A percentile compares a stretch with the other conserved stretches of the same genome.
These are phyloP conservation scores for Megaceryle maxima DNA, from an alignment of 2,113 vertebrate species.

Conservation along the genomic window DNA sequence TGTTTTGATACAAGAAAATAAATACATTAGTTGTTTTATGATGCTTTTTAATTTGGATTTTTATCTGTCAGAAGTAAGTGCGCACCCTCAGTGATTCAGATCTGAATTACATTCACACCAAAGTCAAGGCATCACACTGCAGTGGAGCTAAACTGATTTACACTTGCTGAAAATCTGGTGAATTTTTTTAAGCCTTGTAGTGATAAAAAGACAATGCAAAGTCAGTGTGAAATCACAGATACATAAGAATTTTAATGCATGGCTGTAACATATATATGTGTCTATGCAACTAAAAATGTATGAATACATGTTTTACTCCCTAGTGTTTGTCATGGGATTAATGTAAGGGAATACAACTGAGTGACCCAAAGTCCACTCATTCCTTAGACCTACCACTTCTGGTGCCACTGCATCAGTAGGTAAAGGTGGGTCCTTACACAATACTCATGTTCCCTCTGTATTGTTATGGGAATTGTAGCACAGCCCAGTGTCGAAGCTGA, in stretches of 20 bases:
- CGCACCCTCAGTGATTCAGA: neutral
- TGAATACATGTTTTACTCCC: neutral
- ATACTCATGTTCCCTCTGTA: neutral
- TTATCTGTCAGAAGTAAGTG: neutral
- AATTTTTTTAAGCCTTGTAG: neutral
- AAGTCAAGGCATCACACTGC: neutral
- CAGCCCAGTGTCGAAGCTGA: neutral
- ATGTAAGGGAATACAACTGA: neutral
- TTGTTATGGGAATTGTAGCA: neutral
- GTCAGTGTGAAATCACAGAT: neutral
- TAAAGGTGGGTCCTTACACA: neutral
- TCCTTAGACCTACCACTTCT: rapidly evolving
- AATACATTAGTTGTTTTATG: neutral
- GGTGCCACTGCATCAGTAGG: neutral
- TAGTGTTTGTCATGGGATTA: neutral
- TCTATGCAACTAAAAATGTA: neutral
- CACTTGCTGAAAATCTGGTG: neutral
- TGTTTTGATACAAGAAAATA: neutral
- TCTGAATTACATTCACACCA: neutral
- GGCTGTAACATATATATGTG: neutral
- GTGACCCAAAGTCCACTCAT: neutral
- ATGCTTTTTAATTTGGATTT: neutral
- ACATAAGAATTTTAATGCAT: neutral
- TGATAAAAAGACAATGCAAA: neutral
- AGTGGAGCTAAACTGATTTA: neutral